Conservation (phyloP, 2,797 vertebrate species). For the Lacerta bilineata region DNA sequence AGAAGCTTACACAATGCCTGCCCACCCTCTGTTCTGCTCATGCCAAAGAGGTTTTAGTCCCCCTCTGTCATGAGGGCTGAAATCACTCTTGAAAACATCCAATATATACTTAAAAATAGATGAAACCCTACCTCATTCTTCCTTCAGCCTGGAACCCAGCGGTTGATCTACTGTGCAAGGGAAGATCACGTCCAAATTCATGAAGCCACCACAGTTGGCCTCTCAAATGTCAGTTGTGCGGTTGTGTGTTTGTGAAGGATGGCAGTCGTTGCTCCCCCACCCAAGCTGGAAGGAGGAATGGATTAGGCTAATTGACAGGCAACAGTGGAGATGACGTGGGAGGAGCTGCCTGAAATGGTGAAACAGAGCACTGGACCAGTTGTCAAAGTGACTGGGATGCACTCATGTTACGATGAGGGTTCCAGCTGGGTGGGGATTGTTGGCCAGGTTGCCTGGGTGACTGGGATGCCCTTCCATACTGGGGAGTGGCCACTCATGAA, state of each 20-base stretch:
- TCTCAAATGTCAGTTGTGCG: background rate
- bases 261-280: background rate
- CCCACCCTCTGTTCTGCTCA: conserved; percentile 27
- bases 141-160: conserved; percentile 45
- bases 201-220: conserved; percentile 15
- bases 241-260: background rate
- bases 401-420: background rate
- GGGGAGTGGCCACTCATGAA: background rate
- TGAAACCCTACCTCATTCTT: conserved; percentile 43
- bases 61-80: conserved; percentile 22
- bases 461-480: background rate
- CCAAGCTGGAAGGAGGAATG: background rate
- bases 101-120: conserved; percentile 35
- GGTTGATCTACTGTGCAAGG: conserved; percentile 1
- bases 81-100: conserved; percentile 32
- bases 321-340: background rate
- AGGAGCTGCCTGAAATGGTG: background rate
- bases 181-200: background rate
- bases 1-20: background rate
- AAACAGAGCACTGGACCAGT: background rate
- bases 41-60: conserved; percentile 32
- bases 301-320: background rate
- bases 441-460: background rate
- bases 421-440: background rate
- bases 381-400: background rate